Percentiles rank a stretch among this genome's conserved stretches.
Conservation (phyloP, 2,113 vertebrate genomes). For the Chionomys nivalis region DNA sequence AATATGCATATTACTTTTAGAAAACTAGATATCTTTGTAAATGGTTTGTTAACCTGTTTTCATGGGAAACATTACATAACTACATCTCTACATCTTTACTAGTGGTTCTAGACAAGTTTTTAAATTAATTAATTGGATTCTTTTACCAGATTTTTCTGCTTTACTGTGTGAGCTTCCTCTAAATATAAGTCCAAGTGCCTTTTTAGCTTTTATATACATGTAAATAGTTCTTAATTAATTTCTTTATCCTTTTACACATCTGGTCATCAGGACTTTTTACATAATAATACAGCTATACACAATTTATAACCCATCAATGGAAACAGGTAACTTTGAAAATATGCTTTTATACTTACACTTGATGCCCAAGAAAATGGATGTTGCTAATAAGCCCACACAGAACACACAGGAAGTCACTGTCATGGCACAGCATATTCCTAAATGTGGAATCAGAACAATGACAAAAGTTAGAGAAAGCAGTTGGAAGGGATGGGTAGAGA, state of each 20-base stretch:
- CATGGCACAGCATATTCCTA: conserved; percentile 48
- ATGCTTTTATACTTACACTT: conserved; percentile 73
- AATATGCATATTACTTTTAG: neutral
- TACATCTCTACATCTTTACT: neutral
- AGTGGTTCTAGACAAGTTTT: neutral
- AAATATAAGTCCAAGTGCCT: neutral
- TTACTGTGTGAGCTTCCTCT: neutral
- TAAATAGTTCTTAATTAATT: neutral
- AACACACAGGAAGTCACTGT: conserved; percentile 14
- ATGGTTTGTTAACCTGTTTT: neutral
- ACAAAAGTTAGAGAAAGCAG: conserved; percentile 9
- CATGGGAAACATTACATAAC: neutral
- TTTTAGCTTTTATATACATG: neutral
- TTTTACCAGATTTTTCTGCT: neutral
- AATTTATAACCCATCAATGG: neutral
- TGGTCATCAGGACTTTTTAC: neutral
- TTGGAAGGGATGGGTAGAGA: neutral
- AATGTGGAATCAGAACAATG: neutral
- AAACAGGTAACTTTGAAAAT: neutral
- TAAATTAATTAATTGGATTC: neutral
- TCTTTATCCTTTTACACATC: neutral
- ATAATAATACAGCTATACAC: neutral
- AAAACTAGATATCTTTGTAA: neutral
- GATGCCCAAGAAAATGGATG: conserved; percentile 71
- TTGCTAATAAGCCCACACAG: conserved; percentile 31